Evolutionary conservation across 2,113 vertebrate species (phyloP).

Genomic region (Neopipo cinnamomea): DNA sequence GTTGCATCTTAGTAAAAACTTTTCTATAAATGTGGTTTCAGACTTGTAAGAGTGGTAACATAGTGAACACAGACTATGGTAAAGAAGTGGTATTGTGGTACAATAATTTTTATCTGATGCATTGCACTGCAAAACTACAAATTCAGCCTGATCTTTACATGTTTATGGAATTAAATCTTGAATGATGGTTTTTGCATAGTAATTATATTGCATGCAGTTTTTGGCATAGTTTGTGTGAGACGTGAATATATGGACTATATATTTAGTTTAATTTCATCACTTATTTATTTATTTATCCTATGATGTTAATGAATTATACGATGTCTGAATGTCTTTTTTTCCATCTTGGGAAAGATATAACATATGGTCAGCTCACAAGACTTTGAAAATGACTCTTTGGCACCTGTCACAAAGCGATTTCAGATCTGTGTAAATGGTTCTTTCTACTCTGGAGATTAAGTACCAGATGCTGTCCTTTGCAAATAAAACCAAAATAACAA

Average conservation of each 20-base stretch:
- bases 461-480: constrained; percentile 59
- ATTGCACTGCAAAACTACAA: not conserved
- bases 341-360: constrained; percentile 38
- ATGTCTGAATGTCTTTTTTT: constrained; percentile 43
- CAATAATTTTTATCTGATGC: not conserved
- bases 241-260: not conserved
- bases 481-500: constrained; percentile 36
- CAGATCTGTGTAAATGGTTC: constrained; percentile 62
- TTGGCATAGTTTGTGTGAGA: not conserved
- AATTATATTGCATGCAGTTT: not conserved
- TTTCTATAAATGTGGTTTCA: not conserved
- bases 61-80: not conserved
- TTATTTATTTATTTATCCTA: constrained; percentile 26
- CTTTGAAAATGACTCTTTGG: constrained; percentile 62
- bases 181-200: not conserved
- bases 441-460: constrained; percentile 62
- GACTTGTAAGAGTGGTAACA: not conserved
- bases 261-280: not conserved
- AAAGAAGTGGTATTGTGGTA: not conserved
- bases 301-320: not conserved
- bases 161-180: not conserved
- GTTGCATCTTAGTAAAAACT: not conserved
- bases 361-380: constrained; percentile 67
- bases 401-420: constrained; percentile 66
- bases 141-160: not conserved